These are phyloP conservation scores for Melieria picta DNA, from an alignment of 2,888 invertebrate genomes.

Conservation along the genomic window DNA sequence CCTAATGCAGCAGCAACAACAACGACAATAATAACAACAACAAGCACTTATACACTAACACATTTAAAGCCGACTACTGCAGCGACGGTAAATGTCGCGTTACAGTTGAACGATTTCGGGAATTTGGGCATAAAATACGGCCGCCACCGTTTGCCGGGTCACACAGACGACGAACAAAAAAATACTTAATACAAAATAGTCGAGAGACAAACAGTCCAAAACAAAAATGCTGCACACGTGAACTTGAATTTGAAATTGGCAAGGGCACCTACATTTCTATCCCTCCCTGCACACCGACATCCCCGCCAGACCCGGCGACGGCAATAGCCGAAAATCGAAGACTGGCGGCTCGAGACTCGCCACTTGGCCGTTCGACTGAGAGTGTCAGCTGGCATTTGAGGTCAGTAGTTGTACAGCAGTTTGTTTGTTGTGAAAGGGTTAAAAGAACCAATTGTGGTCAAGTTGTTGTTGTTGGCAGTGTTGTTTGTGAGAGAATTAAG, in stretches of 20 bases:
- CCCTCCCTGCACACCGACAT: background rate
- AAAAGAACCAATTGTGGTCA: no score
- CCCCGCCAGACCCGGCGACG: no score
- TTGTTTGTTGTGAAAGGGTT: no score
- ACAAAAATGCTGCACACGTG: constrained; percentile 43
- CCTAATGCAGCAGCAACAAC: constrained; percentile 38
- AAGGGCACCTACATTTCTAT: constrained; percentile 57
- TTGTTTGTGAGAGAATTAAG: no score
- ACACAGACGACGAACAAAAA: background rate
- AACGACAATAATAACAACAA: no score
- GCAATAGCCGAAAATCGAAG: no score
- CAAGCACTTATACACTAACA: no score
- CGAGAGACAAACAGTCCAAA: background rate
- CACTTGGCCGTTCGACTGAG: background rate
- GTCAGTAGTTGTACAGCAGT: constrained; percentile 11
- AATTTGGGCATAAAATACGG: background rate
- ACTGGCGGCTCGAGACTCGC: no score
- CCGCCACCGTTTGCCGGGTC: no score
- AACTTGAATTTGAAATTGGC: constrained; percentile 61
- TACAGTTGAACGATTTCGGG: constrained; percentile 50
- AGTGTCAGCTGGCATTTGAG: constrained; percentile 32
- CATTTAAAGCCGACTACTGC: background rate
- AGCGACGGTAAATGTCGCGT: constrained; percentile 37
- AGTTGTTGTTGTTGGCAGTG: no score
- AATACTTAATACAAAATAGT: background rate